Evolutionary conservation across 2,888 invertebrate genomes (phyloP).

Genomic region (Tetragonula carbonaria): DNA sequence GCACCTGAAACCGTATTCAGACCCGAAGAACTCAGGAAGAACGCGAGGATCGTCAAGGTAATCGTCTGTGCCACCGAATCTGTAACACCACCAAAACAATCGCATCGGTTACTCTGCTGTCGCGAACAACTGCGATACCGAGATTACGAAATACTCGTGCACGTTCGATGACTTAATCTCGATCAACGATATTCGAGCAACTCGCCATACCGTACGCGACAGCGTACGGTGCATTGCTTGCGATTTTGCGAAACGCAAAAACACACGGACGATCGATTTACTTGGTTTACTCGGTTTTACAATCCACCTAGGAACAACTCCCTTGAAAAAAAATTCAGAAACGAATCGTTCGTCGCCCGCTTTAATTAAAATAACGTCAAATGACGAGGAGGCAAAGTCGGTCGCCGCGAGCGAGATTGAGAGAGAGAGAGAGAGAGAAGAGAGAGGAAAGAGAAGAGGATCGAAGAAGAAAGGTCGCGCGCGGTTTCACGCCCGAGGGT

Average conservation of each 20-base stretch:
- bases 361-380: no score
- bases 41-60: slow-evolving; percentile 80
- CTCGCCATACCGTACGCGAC: not conserved
- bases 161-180: slow-evolving; percentile 2
- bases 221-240: not conserved
- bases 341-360: no score
- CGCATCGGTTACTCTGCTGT: not conserved
- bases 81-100: slow-evolving; percentile 69
- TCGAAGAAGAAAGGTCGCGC: slow-evolving; percentile 49
- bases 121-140: no score
- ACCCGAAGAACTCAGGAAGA: slow-evolving; percentile 78
- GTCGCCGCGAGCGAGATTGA: not conserved
- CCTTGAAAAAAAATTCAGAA: no score
- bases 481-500: slow-evolving; percentile 43
- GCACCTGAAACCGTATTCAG: slow-evolving; percentile 72
- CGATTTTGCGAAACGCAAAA: slow-evolving; percentile 12
- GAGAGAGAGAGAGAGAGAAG: no score
- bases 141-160: no score
- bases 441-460: not conserved
- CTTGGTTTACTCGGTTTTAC: not conserved
- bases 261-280: not conserved
- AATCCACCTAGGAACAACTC: no score
- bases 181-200: slow-evolving; percentile 9
- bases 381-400: no score
- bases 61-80: slow-evolving; percentile 82